These are phyloP conservation scores for Pao palembangensis DNA, from an alignment of 2,113 vertebrate genomes.

Conservation along the genomic window DNA sequence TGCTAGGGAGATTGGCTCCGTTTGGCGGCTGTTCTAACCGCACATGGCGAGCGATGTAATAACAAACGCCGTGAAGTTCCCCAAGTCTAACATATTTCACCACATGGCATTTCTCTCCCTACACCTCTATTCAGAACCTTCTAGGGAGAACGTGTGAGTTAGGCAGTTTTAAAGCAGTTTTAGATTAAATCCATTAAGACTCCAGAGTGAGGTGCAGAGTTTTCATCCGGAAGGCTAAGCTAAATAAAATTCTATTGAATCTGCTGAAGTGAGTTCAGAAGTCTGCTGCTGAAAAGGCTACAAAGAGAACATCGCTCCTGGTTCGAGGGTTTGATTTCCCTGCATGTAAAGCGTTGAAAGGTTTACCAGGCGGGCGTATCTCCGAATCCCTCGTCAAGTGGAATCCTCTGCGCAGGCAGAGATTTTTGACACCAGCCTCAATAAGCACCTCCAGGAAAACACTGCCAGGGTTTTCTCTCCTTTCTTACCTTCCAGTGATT, in stretches of 20 bases:
- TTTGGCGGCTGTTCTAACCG: constrained; percentile 24
- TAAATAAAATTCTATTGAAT: neutral
- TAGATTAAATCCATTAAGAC: neutral
- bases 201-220: constrained; percentile 1
- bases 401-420: constrained; percentile 41
- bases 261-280: neutral
- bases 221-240: neutral
- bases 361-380: constrained; percentile 42
- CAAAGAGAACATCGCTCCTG: constrained; percentile 9
- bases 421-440: constrained; percentile 27
- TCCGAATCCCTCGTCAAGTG: constrained; percentile 47
- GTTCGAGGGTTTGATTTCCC: constrained; percentile 24
- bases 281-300: constrained; percentile 21
- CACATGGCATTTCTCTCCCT: constrained; percentile 18
- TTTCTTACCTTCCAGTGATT: constrained; percentile 21
- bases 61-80: constrained; percentile 27
- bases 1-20: constrained; percentile 11
- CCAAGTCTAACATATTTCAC: constrained; percentile 21
- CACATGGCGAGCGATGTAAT: constrained; percentile 38
- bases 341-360: constrained; percentile 47
- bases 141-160: neutral
- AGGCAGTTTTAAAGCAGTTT: neutral
- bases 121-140: constrained; percentile 8
- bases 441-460: constrained; percentile 41
- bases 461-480: constrained; percentile 21